Evolutionary conservation across 1,140 invertebrate species (phyloP), one percentile per base, ranked within the genome.

Genomic region (Ceratitis capitata): DNA sequence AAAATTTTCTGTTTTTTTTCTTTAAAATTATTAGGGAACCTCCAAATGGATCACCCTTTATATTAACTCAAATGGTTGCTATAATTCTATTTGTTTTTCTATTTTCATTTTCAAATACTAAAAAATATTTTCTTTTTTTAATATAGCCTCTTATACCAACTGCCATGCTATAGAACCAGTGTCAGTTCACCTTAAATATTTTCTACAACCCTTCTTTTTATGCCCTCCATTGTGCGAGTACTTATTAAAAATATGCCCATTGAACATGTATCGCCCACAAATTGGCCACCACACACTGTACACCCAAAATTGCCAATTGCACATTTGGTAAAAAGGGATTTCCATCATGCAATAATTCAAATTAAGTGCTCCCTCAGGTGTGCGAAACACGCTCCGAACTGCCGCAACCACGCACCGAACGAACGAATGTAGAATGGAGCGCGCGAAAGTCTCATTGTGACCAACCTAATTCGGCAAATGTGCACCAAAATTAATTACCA

Each of bases 351-450:
- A 23, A 78, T 78, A 78, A 78, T 78, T 78, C 69, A 78, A 45
- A 78, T 78, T 78, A 78, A 78, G 69, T 78, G 69, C 69, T 78
- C 69, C 69, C 69, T 78, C 69, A 78, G 69, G 69, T 78, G 69
- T 45, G 45, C 39, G 69, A 78, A 78, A 45, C 39, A 45, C 69
- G 23, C 69, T 19, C 69, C 32, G 23, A 78, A 78, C 39, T 42
- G 39, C n/a, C 58, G 6, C 51, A 56, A 64, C 69, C 39, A 23
- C 69, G n/a, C 69, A 10, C 39, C 69, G 45, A 64, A 32, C 39
- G 4, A 35, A 1, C 35, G n/a, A 2, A 9, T 23, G 3, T 45
- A 78, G 45, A 78, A 26, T 78, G 39, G 39, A 45, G 39, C 32
- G 39, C 69, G 32, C 69, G 9, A 78, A 78, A 23, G 42, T 23